Percentiles rank a stretch among this genome's conserved stretches.
phyloP scores from a whole-genome alignment of 2,113 vertebrate species.

The Nothocercus nigrocapillus region DNA sequence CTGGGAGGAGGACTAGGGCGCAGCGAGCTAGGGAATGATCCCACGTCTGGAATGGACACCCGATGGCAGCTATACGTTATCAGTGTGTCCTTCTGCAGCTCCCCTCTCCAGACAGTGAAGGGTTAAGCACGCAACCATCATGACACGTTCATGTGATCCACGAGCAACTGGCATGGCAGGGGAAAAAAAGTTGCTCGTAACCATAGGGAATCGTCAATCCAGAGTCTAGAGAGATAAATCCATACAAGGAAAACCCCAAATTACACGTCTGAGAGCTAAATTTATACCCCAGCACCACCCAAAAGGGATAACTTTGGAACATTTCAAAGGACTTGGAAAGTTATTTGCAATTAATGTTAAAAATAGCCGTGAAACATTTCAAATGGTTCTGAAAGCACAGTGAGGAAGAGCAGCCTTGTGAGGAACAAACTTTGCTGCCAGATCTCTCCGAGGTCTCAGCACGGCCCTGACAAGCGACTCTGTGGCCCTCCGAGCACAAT shows the following conservation, averaged over 20 bases:
- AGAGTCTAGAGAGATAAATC: not conserved
- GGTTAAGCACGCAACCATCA: slow-evolving; percentile 16
- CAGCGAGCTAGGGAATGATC: not conserved
- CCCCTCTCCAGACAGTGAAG: not conserved
- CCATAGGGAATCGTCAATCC: not conserved
- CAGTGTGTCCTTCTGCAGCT: not conserved
- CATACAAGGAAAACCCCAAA: not conserved
- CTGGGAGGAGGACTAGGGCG: not conserved
- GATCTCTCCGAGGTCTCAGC: not conserved
- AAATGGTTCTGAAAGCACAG: slow-evolving; percentile 1
- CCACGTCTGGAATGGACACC: rapidly evolving
- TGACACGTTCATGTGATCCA: not conserved
- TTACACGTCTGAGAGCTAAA: not conserved
- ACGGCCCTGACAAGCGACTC: not conserved
- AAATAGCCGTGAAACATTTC: slow-evolving; percentile 22
- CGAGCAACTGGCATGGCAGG: not conserved
- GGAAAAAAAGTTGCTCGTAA: not conserved
- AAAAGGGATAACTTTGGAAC: slow-evolving; percentile 21
- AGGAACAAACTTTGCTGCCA: not conserved
- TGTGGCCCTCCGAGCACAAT: not conserved
- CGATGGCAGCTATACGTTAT: not conserved
- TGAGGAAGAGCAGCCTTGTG: not conserved
- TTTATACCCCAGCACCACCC: not conserved
- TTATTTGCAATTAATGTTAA: slow-evolving; percentile 40
- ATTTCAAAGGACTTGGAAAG: slow-evolving; percentile 20